These are phyloP conservation scores for Pica pica DNA, from an alignment of 2,113 vertebrate species.

Conservation along the genomic window DNA sequence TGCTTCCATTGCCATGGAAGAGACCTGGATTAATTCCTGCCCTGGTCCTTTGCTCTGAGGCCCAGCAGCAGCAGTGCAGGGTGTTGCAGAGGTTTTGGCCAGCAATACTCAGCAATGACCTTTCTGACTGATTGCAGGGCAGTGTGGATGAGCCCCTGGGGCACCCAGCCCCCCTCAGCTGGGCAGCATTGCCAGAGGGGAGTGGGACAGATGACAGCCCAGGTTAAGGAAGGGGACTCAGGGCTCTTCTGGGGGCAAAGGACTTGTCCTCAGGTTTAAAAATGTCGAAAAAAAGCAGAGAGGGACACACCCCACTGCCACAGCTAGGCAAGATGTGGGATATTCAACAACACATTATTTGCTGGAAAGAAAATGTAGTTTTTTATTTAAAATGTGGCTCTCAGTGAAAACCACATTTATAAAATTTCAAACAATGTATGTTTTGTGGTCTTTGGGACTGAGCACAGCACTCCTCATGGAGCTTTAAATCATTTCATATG, in stretches of 20 bases:
- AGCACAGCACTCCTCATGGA: constrained; percentile 27
- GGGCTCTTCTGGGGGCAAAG: background rate
- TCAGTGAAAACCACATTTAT: constrained; percentile 30
- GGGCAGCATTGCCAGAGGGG: accelerated
- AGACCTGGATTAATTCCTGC: constrained; percentile 22
- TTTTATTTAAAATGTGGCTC: background rate
- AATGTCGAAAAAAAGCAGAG: background rate
- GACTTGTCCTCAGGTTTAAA: background rate
- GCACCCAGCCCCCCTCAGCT: background rate
- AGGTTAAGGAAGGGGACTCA: background rate
- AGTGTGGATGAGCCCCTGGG: background rate
- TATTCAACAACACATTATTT: constrained; percentile 42
- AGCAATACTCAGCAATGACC: background rate
- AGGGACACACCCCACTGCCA: background rate
- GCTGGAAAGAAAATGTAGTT: constrained; percentile 22
- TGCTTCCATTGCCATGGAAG: background rate
- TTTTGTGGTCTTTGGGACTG: constrained; percentile 48
- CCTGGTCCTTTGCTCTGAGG: background rate
- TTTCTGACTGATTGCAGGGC: background rate
- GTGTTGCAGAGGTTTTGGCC: background rate
- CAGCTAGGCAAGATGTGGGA: constrained; percentile 27
- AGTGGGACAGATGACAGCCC: background rate
- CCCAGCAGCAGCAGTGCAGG: background rate
- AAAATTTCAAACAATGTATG: constrained; percentile 43
- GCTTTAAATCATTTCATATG: constrained; percentile 35